Conservation (phyloP, 2,888 invertebrate species). For the Yponomeuta plumbellus region DNA sequence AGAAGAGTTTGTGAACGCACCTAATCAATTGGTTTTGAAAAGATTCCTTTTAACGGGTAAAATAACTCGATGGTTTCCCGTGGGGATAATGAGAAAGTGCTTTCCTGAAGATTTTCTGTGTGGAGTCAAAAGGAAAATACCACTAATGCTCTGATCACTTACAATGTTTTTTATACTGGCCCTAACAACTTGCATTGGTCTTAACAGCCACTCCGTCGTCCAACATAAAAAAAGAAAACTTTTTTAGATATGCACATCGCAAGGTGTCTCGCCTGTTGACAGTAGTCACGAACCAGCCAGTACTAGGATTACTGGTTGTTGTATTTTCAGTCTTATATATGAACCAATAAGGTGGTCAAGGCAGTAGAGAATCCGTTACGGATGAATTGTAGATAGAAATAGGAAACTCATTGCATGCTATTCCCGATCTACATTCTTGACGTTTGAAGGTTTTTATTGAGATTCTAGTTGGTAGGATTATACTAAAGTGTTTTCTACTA, state of each 20-base stretch:
- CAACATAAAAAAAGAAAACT: background rate
- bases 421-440: constrained; percentile 11
- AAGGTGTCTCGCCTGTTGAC: constrained; percentile 37
- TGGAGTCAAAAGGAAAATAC: no score
- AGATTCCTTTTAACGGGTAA: background rate
- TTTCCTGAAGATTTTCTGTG: background rate
- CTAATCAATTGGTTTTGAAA: background rate
- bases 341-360: background rate
- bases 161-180: no score
- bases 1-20: background rate
- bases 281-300: constrained; percentile 40
- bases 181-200: background rate
- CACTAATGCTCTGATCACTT: no score
- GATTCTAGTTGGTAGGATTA: background rate
- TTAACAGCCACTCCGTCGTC: background rate
- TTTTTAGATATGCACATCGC: constrained; percentile 35
- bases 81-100: background rate
- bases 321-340: background rate
- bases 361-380: constrained; percentile 28
- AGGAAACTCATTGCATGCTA: background rate
- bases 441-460: constrained; percentile 4
- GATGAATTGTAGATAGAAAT: constrained; percentile 12
- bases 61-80: background rate
- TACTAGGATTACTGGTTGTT: background rate
- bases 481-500: background rate